Percentiles rank a stretch among this genome's conserved stretches.
These are phyloP conservation scores for Pharmacophagus antenor DNA, from an alignment of 2,888 invertebrate species.

Conservation along the genomic window DNA sequence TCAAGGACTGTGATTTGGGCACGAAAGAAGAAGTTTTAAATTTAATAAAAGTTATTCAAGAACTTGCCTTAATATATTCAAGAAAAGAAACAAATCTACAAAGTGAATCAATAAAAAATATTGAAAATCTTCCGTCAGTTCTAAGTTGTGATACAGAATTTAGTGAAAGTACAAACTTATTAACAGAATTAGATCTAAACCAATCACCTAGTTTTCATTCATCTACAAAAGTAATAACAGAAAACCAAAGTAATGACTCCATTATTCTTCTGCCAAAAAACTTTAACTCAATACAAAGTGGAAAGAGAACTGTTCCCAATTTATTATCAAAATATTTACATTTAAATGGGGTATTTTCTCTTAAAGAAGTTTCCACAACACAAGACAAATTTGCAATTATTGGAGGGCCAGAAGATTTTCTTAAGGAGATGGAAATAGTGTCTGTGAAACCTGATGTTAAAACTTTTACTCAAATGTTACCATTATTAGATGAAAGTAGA, in stretches of 20 bases:
- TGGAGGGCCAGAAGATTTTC: conserved; percentile 89
- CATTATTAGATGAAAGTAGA: conserved; percentile 83
- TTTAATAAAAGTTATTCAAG: conserved; percentile 59
- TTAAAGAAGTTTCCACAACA: conserved; percentile 80
- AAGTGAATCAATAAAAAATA: conserved; percentile 33
- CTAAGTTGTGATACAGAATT: not conserved
- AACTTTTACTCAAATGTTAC: conserved; percentile 88
- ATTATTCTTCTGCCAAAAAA: conserved; percentile 20
- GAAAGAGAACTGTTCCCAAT: conserved; percentile 79
- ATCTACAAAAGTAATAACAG: conserved; percentile 30
- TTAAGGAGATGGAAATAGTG: conserved; percentile 86
- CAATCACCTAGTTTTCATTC: not conserved
- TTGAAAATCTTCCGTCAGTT: not conserved
- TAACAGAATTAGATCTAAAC: conserved; percentile 4
- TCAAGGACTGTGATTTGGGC: conserved; percentile 91
- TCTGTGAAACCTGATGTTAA: conserved; percentile 87
- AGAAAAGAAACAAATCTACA: conserved; percentile 34
- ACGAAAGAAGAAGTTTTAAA: conserved; percentile 80
- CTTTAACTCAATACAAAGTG: conserved; percentile 30
- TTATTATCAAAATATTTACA: conserved; percentile 82
- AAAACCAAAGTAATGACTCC: conserved; percentile 35
- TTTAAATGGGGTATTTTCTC: conserved; percentile 81
- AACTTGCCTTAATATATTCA: conserved; percentile 41
- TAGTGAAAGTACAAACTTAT: no score
- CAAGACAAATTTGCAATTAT: conserved; percentile 87